Conservation (phyloP, 2,113 vertebrate genomes). For the Embiotoca jacksoni region DNA sequence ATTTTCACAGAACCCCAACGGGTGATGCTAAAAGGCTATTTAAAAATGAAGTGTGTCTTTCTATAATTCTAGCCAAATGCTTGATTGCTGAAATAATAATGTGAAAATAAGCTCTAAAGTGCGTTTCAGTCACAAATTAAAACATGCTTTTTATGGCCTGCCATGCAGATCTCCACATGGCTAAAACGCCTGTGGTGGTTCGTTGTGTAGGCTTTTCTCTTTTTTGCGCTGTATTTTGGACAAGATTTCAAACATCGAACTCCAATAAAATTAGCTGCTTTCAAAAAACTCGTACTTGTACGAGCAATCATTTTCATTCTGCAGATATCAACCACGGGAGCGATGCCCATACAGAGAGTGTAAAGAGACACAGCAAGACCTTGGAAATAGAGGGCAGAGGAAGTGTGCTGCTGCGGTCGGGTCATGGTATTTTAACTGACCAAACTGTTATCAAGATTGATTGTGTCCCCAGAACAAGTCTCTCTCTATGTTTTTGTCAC, state of each 20-base stretch:
- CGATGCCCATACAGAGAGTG: neutral
- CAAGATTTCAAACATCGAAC: conserved; percentile 41
- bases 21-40: conserved; percentile 72
- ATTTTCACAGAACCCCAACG: conserved; percentile 64
- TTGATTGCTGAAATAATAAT: conserved; percentile 81
- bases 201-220: neutral
- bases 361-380: neutral
- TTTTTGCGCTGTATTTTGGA: conserved; percentile 6
- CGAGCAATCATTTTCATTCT: conserved; percentile 23
- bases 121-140: conserved; percentile 56
- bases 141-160: conserved; percentile 28
- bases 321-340: conserved; percentile 23
- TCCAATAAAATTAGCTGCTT: conserved; percentile 16
- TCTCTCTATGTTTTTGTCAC: conserved; percentile 14
- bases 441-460: neutral
- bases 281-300: conserved; percentile 9
- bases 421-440: neutral
- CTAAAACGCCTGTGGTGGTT: neutral
- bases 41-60: conserved; percentile 77
- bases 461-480: conserved; percentile 5
- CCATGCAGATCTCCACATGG: conserved; percentile 15
- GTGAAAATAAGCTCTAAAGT: conserved; percentile 61
- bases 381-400: neutral
- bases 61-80: conserved; percentile 77
- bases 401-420: neutral